Percentiles rank a stretch among this genome's conserved stretches.
phyloP scores from a whole-genome alignment of 2,888 invertebrate species.

The Eilema sororculum region DNA sequence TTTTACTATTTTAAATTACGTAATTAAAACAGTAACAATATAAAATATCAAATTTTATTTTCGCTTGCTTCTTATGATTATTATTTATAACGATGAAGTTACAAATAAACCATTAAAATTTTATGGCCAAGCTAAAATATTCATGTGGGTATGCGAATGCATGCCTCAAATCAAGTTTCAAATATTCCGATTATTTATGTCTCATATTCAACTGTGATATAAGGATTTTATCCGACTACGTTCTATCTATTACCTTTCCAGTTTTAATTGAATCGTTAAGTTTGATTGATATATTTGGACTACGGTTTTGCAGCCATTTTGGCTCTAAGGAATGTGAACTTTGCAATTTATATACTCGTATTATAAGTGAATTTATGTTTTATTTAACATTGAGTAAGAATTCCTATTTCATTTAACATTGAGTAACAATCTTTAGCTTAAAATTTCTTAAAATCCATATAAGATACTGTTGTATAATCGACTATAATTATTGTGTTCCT shows the following conservation, averaged over 20 bases:
- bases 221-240: slow-evolving; percentile 69
- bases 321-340: background rate
- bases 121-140: background rate
- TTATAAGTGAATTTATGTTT: background rate
- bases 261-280: slow-evolving; percentile 73
- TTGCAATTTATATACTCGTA: background rate
- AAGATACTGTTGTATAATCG: background rate
- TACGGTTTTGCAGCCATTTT: background rate
- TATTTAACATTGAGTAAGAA: no score
- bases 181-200: slow-evolving; percentile 68
- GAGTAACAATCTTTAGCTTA: no score
- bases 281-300: slow-evolving; percentile 56
- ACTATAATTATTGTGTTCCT: background rate
- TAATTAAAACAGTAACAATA: no score
- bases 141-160: slow-evolving; percentile 13
- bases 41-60: no score
- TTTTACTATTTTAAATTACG: background rate
- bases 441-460: no score
- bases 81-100: background rate
- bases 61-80: no score
- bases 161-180: slow-evolving; percentile 36
- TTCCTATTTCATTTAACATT: no score
- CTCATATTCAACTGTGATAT: slow-evolving; percentile 68
- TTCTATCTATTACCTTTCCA: slow-evolving; percentile 58
- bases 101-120: background rate